Evolutionary conservation across 30 jellyfish, hydroid and myxozoan genomes (phyloP), one percentile per base, ranked within the genome.

Genomic region (Cassiopea andromeda): DNA sequence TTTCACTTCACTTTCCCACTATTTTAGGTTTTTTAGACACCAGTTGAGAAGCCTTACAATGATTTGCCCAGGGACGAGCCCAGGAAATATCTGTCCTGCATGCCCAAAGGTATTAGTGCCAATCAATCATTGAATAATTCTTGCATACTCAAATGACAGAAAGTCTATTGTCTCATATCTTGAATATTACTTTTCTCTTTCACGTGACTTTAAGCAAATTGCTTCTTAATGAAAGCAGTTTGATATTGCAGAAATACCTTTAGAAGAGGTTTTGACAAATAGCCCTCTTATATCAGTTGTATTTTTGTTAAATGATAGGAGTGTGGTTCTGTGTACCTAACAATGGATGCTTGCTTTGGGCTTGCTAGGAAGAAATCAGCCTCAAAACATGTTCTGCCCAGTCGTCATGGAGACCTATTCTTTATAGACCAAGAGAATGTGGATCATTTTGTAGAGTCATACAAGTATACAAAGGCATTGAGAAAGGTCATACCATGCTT

Each of bases 271-370:
- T 0, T 27, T 27, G 38, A 27, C 38, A 27, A 27, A 27, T 27
- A 54, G 64, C 64, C 64, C 7, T 54, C 10, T 3, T 54, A 54
- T 54, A 54, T 3, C 12, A 10, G 7, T 10, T 3, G 64, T 54
- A 54, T 10, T 54, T 54, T 54, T 54, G 38, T 54, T 54, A 10
- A 54, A 54, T 54, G 64, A 6, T 54, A 76, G 85, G 85, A 43
- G 12, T 60, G 46, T 43, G 85, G 85, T 61, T 76, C 85, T 43
- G 48, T 76, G 85, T 76, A 43, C 85, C 69, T 43, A 64, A 76
- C 69, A 43, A 43, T 76, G 48, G 85, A 76, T 76, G 85, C 85
- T 43, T 76, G 85, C 57, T 76, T 76, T 76, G 85, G 85, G 69
- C 57, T 76, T 69, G 69, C 14, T 54, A 76, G 85, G 85, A 76